Evolutionary conservation across 2,888 invertebrate genomes (phyloP), one percentile per base, ranked within the genome.

Genomic region (Mesodorylaimus sp.): DNA sequence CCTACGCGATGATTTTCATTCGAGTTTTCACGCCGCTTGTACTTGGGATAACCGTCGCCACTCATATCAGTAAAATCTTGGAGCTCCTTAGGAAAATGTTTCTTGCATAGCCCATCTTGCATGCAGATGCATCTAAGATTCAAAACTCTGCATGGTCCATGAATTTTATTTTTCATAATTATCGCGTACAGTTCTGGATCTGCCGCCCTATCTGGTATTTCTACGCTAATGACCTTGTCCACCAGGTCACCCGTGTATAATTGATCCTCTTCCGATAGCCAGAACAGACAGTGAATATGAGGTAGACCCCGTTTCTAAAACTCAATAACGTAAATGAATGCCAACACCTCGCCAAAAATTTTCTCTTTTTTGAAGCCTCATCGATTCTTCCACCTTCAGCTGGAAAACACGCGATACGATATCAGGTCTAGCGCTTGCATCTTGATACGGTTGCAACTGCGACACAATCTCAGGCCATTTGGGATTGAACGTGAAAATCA

Each of bases 401-500:
- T 52, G 37, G 53, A 66, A 66, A 24, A 57, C 60, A 43, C 56
- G 47, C 1, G 56, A 51, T 1, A 56, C 52, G 1, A 62, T 26
- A 47, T 65, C 64, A 27, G 58, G 64, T 2, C 60, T 44, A n/a
- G n/a, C n/a, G n/a, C n/a, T n/a, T n/a, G n/a, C n/a, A 49, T 59
- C 55, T 13, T 36, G 2, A 7, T 60, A 48, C 3, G 38, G 37
- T 50, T 57, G 60, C 1, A 64, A 53, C 26, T 54, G 52, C 23
- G 53, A 50, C 19, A 27, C 21, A 23, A 66, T 62, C 51, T 66
- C 64, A 19, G 19, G 28, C 63, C 64, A 65, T 16, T 51, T 54
- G 13, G 63, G 60, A 51, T 62, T 64, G 56, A 47, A 69, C 50
- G 58, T 70, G 63, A 55, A 56, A 51, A 59, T 66, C 52, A 56